Evolutionary conservation across 1,140 invertebrate genomes (phyloP), one percentile per base, ranked within the genome.

Genomic region (fruit fly (Drosophila melanogaster)): DNA sequence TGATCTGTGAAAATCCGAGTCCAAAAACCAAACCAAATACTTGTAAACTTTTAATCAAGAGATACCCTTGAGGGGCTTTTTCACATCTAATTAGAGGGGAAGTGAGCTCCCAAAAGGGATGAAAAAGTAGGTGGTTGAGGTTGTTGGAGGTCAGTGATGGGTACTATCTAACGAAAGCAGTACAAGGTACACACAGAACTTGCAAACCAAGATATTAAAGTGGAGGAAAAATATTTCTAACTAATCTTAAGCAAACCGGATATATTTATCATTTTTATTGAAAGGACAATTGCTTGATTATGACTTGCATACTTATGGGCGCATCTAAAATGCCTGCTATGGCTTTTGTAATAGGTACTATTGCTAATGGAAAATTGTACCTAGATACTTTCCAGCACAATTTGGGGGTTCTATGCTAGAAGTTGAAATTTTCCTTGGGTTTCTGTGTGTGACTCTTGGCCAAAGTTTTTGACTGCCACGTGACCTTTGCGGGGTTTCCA

Each of bases 1-100:
- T 84, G 76, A 84, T 78, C 76, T 83, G 80, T 79, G 79, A 83
- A 83, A 83, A 84, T 84, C 15, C 50, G 26, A 71, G 58, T 78
- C 19, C 26, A 19, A 46, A 53, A 41, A 54, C 44, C 60, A 66
- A 65, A 58, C 75, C 59, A 70, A 84, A 76, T 35, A 19, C 43
- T 71, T 71, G 71, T 84, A 84, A 83, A 84, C 55, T 83, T 84
- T 83, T 79, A 83, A 83, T 83, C 80, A 83, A 79, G 70, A 79
- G 62, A 59, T 76, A 59, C 54, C 58, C 71, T 62, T 33, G 47
- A 57, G 40, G 80, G 76, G 60, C 76, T 50, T 56, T 62, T 71
- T 83, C 76, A 79, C 77, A 79, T 79, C 76, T 84, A 83, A 83
- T 83, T 84, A 83, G 69, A 72, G 46, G 46, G 67, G 44, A 53